Base-by-base conservation (phyloP, 2,113 vertebrate species). In the Callipepla squamata region DNA sequence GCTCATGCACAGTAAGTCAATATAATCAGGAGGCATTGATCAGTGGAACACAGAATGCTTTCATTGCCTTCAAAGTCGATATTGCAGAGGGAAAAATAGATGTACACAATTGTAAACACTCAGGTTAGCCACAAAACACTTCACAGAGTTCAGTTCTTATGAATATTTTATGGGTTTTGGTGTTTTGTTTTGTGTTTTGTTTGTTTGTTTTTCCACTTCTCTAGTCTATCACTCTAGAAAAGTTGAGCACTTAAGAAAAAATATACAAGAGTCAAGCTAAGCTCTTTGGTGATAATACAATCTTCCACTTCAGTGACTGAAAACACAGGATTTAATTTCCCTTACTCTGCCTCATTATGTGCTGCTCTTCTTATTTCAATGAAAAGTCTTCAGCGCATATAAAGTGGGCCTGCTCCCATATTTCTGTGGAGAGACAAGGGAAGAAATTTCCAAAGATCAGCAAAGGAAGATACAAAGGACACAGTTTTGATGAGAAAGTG, bases 11-110 rank as follows among this genome's bases (percentile, higher is more conserved):
- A 51, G 45, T 45, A 68, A 85, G 82, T 89, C 88, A 81, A 95
- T 95, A 93, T 80, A 93, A 81, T 79, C 44, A 58, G 87, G 50
- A 94, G 51, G 61, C 77, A 97, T 93, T 90, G 94, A 97, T 95
- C 91, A 94, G 86, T 96, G 96, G 96, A 97, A 97, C 96, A 97
- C 59, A 93, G 92, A 94, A 95, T 84, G 92, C 89, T 96, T 97
- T 96, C 81, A 85, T 70, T 83, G 92, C 72, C 75, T 92, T 80
- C 73, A 81, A 83, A 96, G 90, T 96, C 97, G 92, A 97, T 97
- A 93, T 9, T 59, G 51, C 57, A 73, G 50, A 13, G 80, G 77
- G 61, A 61, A 90, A 95, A 90, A 95, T 17, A 93, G 76, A 91
- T 84, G 91, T 57, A 76, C 68, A 66, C 57, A 90, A 50, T 73